Percentiles rank a stretch among this genome's conserved stretches.
Evolutionary conservation across 2,797 vertebrate species (phyloP).

Genomic region (Catamblyrhynchus diadema): DNA sequence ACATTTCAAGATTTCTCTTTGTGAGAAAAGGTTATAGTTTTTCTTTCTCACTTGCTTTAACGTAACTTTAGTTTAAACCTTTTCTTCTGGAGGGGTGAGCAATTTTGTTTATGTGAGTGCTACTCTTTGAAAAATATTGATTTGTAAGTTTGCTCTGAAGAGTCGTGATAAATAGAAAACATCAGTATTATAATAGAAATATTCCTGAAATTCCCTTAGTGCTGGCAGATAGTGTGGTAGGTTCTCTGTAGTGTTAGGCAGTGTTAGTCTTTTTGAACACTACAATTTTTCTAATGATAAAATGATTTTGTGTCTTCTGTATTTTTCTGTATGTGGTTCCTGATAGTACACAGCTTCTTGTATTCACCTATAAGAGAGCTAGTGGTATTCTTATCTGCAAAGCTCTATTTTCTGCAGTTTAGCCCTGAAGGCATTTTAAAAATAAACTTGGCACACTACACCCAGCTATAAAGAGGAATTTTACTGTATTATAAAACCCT

Average conservation of each 20-base stretch:
- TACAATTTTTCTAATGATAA: not conserved
- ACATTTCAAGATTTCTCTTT: not conserved
- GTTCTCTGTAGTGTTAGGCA: not conserved
- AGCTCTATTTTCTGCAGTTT: not conserved
- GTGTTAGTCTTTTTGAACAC: not conserved
- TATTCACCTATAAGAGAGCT: not conserved
- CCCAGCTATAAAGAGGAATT: not conserved
- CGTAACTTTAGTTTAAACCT: not conserved
- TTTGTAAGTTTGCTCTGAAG: not conserved
- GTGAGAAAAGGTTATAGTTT: not conserved
- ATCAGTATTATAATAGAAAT: not conserved
- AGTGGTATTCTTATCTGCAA: not conserved
- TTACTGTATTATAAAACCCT: not conserved
- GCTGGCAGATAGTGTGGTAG: not conserved
- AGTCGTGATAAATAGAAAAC: not conserved
- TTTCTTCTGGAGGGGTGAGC: not conserved
- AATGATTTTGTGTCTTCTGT: not conserved
- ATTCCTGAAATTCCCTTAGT: not conserved
- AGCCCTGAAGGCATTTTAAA: constrained; percentile 16
- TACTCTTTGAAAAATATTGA: not conserved
- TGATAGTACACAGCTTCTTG: not conserved
- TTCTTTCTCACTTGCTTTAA: not conserved
- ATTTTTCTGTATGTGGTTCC: not conserved
- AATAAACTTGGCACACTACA: not conserved
- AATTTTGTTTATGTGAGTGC: not conserved